Evolutionary conservation across 37 sponge, comb jelly and placozoan genomes (phyloP), one percentile per base, ranked within the genome.

Genomic region (Aplysina aerophoba): DNA sequence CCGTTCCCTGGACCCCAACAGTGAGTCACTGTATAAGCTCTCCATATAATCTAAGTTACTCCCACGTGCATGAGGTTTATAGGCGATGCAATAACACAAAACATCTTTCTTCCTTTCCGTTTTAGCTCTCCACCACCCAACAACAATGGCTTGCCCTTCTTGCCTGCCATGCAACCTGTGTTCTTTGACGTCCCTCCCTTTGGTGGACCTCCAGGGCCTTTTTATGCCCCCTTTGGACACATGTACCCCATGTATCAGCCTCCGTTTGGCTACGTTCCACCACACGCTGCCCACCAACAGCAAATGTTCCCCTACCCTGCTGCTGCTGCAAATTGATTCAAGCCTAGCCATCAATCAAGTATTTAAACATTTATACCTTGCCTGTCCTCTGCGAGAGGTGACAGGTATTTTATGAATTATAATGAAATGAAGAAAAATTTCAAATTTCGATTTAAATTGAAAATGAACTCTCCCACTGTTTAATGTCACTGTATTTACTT

Each of bases 131-230:
- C 86, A 20, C 88, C 87, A 27, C 89, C 75, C 21, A 66, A 44
- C 36, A 55, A 54, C 55, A 81, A 21, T 57, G 84, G 41, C 78
- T 83, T 66, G 19, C 88, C 91, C 38, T 84, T 84, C 74, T 84
- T 67, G 35, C 84, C 88, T 35, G 85, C 86, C 13, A 24, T 35
- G 22, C 86, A 88, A 1, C 88, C 83, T 13, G 37, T 86, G 61
- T 60, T 79, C 24, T 44, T 55, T 84, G 73, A 62, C 83, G 69
- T 80, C 44, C 74, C 84, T 54, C 30, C 84, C 31, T 75, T 50
- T 41, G 78, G 78, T 4, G 24, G 38, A n/a, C 78, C 78, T 1
- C 37, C 31, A 39, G 78, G 54, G 11, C 54, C 73, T 54, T 84
- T 83, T 65, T 66, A 67, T 59, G 55, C 73, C 4, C 72, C 87